phyloP scores from a whole-genome alignment of 2,888 invertebrate species.

The Machimus rusticus region DNA sequence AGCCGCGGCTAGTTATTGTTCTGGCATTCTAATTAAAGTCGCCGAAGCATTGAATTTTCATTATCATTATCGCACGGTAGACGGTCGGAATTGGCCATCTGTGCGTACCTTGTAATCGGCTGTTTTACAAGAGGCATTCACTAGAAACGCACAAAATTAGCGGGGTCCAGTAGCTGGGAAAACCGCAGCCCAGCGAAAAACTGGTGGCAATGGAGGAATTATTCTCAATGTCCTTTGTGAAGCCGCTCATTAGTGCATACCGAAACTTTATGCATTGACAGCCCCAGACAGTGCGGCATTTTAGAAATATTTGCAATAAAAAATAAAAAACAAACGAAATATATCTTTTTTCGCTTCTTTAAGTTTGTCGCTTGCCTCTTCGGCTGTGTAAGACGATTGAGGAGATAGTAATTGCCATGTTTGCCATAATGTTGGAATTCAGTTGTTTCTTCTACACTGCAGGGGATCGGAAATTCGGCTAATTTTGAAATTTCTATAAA shows the following conservation, averaged over 20 bases:
- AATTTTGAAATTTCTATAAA: neutral
- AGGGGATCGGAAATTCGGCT: neutral
- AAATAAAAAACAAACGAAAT: neutral
- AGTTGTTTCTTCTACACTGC: neutral
- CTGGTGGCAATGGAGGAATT: slow-evolving; percentile 34
- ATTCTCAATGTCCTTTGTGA: slow-evolving; percentile 27
- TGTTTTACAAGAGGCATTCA: neutral
- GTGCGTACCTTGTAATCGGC: neutral
- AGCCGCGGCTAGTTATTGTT: neutral
- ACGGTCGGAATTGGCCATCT: neutral
- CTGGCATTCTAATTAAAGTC: neutral
- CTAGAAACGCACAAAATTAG: neutral
- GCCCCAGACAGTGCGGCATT: slow-evolving; percentile 29
- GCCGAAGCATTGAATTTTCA: neutral
- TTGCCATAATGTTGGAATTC: neutral
- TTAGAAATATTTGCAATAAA: slow-evolving; percentile 16
- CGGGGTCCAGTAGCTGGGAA: neutral
- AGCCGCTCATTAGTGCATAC: slow-evolving; percentile 41
- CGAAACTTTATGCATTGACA: slow-evolving; percentile 36
- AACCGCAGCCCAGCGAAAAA: neutral
- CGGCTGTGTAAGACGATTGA: neutral
- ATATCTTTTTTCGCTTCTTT: neutral
- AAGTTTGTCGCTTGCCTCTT: neutral
- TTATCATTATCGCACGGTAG: neutral
- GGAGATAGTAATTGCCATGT: neutral